Evolutionary conservation across 2,797 vertebrate genomes (phyloP), one percentile per base, ranked within the genome.

Genomic region (Hydrolagus colliei): DNA sequence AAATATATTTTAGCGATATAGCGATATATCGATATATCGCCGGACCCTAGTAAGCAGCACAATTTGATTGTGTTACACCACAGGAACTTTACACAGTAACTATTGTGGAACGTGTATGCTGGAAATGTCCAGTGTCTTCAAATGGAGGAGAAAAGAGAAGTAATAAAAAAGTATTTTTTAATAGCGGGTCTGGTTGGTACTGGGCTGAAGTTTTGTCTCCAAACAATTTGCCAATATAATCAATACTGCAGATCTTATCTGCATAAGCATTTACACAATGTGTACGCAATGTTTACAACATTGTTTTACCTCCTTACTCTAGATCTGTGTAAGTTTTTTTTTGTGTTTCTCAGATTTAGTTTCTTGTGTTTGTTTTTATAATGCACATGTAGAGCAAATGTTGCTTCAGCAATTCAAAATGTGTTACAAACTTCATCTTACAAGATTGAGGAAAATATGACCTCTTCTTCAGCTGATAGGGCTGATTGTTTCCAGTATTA

Each of bases 21-120:
- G 27, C 27, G 27, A 27, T 27, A 27, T 27, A 27, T 27, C 27
- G 27, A 27, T 27, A 27, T 22, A 67, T 27, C 27, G 27, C 27
- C 27, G 27, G 27, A 27, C 27, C 27, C 27, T 27, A 27, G 97
- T 98, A 91, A 85, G 88, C 1, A 52, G 41, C 41, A 52, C 41
- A 1, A 3, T 52, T 52, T 52, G 1, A 52, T 52, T 52, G 6
- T 52, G 41, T 52, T 52, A 1, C 41, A 52, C 41, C 41, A 52
- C 41, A 52, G 41, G 41, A 52, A 52, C 41, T 52, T 52, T 52
- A 52, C 1, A 27, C 27, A 27, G 27, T 27, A 52, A 52, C 41
- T 52, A 6, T 52, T 52, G 41, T 52, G 41, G 41, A 6, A 6
- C 6, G 41, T 52, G 41, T 52, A 52, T 6, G 6, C 41, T 52